A percentile compares a stretch with the other conserved stretches of the same genome.
These are phyloP conservation scores for Mythimna pallens DNA, from an alignment of 2,888 invertebrate species.

Conservation along the genomic window DNA sequence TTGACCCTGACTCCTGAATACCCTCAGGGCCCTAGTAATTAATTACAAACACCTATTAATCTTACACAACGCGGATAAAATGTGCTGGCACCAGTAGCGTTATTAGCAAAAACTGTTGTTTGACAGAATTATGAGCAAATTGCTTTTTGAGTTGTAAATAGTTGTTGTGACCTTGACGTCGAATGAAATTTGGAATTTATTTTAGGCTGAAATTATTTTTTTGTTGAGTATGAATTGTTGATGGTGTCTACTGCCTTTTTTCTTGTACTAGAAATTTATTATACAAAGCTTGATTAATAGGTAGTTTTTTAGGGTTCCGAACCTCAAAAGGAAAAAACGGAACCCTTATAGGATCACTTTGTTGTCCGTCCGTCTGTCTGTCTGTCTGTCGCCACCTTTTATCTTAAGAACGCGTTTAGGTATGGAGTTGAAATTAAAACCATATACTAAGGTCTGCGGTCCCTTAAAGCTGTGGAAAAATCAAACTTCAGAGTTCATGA, in stretches of 20 bases:
- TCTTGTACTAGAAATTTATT: not conserved
- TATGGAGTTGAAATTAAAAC: too few species aligned
- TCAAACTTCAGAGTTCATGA: too few species aligned
- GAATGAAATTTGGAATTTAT: not conserved
- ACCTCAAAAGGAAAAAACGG: too few species aligned
- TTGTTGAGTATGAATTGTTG: not conserved
- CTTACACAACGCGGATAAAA: constrained; percentile 48
- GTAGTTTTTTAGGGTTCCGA: not conserved
- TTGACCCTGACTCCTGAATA: constrained; percentile 43
- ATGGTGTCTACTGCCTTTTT: not conserved
- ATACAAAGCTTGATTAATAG: not conserved
- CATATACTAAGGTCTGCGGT: too few species aligned
- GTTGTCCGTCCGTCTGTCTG: too few species aligned
- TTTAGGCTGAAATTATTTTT: constrained; percentile 12
- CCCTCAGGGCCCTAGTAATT: constrained; percentile 22
- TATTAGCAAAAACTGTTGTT: constrained; percentile 50
- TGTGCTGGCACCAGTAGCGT: constrained; percentile 41
- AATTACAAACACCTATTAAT: constrained; percentile 60
- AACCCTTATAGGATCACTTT: too few species aligned
- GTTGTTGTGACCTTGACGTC: constrained; percentile 10
- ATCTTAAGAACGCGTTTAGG: too few species aligned
- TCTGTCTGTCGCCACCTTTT: too few species aligned
- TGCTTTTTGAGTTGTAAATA: constrained; percentile 46
- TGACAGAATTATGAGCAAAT: constrained; percentile 45
- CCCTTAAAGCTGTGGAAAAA: too few species aligned